phyloP scores from a whole-genome alignment of 2,113 vertebrate genomes.

The Microtus richardsoni region DNA sequence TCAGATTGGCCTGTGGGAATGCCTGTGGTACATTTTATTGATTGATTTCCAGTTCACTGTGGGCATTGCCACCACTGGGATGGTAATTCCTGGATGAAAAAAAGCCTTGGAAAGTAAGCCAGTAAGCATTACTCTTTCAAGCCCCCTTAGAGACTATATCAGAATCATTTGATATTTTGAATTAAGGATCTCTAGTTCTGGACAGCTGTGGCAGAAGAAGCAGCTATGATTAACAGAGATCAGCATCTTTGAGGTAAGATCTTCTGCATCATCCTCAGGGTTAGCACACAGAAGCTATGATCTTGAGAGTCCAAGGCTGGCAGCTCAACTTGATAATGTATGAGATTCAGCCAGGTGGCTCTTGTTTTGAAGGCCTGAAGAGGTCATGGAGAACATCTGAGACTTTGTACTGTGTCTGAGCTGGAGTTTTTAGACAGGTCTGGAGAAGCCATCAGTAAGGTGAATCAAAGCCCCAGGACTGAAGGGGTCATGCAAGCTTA shows the following conservation, averaged over 20 bases:
- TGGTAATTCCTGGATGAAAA: too few relatives aligned
- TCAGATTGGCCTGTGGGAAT: background rate
- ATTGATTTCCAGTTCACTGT: too few relatives aligned
- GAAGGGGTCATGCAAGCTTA: background rate
- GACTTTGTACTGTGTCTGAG: background rate
- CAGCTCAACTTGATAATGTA: background rate
- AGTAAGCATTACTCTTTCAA: too few relatives aligned
- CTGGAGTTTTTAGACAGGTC: background rate
- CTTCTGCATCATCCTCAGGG: background rate
- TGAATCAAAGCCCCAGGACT: background rate
- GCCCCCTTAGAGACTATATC: background rate
- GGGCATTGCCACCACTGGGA: background rate
- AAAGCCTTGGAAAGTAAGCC: background rate
- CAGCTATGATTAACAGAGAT: background rate
- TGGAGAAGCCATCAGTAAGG: background rate
- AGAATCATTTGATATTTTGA: background rate
- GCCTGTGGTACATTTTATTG: background rate
- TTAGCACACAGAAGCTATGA: background rate
- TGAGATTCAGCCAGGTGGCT: background rate
- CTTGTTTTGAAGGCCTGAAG: background rate
- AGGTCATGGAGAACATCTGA: background rate
- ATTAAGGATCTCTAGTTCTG: background rate
- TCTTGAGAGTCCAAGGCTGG: background rate
- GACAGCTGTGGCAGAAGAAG: background rate
- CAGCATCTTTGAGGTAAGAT: background rate